Percentiles rank a stretch among this genome's conserved stretches.
phyloP scores from a whole-genome alignment of 2,113 vertebrate genomes.

The Pterocles orientalis region DNA sequence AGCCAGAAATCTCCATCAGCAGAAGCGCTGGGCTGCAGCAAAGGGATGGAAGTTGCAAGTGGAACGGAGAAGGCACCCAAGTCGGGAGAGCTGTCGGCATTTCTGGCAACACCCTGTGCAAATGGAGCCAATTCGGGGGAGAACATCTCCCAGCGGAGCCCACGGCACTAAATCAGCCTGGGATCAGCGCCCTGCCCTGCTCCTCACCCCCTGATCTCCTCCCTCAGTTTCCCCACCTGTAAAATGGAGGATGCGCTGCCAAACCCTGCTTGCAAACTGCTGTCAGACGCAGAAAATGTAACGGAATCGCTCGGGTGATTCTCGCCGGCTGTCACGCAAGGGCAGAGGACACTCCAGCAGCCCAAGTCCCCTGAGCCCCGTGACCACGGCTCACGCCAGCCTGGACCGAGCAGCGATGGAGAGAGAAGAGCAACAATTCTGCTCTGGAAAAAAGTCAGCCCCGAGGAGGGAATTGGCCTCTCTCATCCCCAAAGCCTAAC shows the following conservation, averaged over 20 bases:
- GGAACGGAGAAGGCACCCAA: not conserved
- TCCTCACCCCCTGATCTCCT: not conserved
- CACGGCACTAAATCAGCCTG: accelerated
- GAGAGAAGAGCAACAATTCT: not conserved
- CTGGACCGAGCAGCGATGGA: accelerated
- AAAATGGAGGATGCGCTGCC: not conserved
- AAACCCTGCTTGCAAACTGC: not conserved
- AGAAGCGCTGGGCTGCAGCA: slow-evolving; percentile 24
- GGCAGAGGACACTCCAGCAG: not conserved
- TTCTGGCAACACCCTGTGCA: not conserved
- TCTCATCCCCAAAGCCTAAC: not conserved
- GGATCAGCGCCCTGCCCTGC: not conserved
- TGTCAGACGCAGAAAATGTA: not conserved
- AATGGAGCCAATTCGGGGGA: not conserved
- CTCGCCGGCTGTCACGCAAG: not conserved
- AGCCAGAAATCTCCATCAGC: slow-evolving; percentile 38
- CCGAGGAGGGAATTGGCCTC: not conserved
- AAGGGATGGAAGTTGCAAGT: slow-evolving; percentile 1
- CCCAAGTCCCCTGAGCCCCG: accelerated
- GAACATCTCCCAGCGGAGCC: not conserved
- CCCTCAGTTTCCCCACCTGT: not conserved
- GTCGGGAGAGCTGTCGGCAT: not conserved
- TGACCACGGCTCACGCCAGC: not conserved
- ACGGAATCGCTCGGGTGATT: not conserved
- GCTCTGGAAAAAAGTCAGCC: not conserved